Conservation (phyloP, 2,888 invertebrate species). For the Drosophila kanekoi region DNA sequence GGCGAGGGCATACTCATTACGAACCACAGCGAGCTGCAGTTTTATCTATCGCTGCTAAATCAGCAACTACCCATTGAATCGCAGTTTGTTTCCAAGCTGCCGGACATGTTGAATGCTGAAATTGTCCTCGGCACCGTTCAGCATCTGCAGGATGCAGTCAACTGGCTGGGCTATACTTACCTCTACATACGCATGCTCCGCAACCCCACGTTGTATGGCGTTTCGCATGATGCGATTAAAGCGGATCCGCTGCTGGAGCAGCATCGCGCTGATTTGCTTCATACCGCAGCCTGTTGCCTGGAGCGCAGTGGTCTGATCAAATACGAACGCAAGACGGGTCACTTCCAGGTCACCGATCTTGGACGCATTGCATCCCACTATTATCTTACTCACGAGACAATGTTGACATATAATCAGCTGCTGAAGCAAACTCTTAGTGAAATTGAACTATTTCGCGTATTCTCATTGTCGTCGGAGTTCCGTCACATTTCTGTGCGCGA, state of each 20-base stretch:
- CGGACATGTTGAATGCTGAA: conserved; percentile 99
- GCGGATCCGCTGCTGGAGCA: conserved; percentile 95
- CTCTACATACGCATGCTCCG: conserved; percentile 97
- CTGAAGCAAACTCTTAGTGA: conserved; percentile 98
- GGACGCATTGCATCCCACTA: conserved; percentile 99
- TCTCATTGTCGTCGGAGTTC: conserved; percentile 98
- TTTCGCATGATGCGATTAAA: conserved; percentile 91
- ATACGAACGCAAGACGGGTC: conserved; percentile 97
- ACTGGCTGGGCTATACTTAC: conserved; percentile 98
- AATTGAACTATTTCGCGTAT: conserved; percentile 98
- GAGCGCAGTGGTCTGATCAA: conserved; percentile 98
- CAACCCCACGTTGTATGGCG: conserved; percentile 95
- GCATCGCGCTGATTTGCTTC: conserved; percentile 96
- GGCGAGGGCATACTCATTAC: conserved; percentile 99
- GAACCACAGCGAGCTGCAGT: conserved; percentile 99
- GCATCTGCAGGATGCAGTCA: conserved; percentile 94
- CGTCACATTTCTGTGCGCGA: conserved; percentile 95
- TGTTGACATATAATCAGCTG: conserved; percentile 98
- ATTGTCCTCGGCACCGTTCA: conserved; percentile 97
- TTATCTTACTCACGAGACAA: conserved; percentile 98
- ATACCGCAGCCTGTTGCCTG: conserved; percentile 95
- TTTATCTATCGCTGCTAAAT: conserved; percentile 98
- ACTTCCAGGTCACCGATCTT: conserved; percentile 94
- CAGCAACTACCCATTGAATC: conserved; percentile 99
- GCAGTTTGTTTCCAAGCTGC: conserved; percentile 95